Evolutionary conservation across 37 sponge, comb jelly and placozoan genomes (phyloP), one percentile per base, ranked within the genome.

Genomic region (Chondrosia reniformis): DNA sequence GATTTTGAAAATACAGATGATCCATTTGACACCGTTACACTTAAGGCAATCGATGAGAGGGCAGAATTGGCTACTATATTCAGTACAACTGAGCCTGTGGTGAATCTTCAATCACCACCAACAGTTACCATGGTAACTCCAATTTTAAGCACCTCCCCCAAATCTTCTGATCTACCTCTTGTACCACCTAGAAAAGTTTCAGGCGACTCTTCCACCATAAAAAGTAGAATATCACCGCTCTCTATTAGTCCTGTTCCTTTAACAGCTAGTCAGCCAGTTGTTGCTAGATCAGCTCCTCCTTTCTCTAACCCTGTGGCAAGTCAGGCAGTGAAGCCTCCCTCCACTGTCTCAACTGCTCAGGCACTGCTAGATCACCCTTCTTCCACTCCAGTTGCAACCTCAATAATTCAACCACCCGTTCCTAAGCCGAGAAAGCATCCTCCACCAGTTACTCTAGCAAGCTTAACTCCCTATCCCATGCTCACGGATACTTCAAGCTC

Each of bases 41-140:
- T 91, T 7, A 87, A 91, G 52, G 84, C 91, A 44, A 86, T 91
- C 28, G 80, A 91, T 74, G 91, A 86, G 19, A 79, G 83, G 61
- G 86, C 86, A 33, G 81, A 79, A 44, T 74, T 91, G 0, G 84
- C 86, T 59, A 86, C 73, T 80, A 83, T 91, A 8, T 63, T 79
- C 33, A 69, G 44, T 6, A 2, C 13, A 72, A 9, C 56, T 46
- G 57, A 46, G 24, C 80, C 57, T 33, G 38, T 32, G 8, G 17
- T 62, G 4, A 15, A 8, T 34, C 22, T 21, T 57, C 61, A 22
- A 3, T 31, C 77, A 0, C 0, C 21, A 17, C 27, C 54, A 31
- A 55, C 22, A 33, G 77, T 34, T 37, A 36, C 59, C 39, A 74
- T 41, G 74, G 74, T 4, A 41, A 44, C 74, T 45, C 9, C 61